phyloP scores from a whole-genome alignment of 1,140 invertebrate species.

The Oedothorax gibbosus region DNA sequence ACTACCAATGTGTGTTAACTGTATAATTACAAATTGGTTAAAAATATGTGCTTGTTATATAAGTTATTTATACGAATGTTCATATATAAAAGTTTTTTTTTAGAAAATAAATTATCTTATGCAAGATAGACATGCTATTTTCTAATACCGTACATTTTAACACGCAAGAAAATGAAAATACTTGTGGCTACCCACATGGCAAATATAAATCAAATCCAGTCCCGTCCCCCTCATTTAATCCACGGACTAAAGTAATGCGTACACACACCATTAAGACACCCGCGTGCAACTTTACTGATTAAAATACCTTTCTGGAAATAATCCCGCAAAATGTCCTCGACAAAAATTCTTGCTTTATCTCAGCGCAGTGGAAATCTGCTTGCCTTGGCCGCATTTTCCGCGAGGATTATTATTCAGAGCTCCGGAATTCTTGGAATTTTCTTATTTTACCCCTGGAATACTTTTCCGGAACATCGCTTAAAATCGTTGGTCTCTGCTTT shows the following conservation, averaged over 20 bases:
- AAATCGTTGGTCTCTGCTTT: slow-evolving; percentile 38
- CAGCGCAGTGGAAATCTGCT: slow-evolving; percentile 37
- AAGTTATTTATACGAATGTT: too few species aligned
- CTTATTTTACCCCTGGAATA: slow-evolving; percentile 47
- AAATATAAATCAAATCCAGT: slow-evolving; percentile 8
- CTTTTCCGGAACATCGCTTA: slow-evolving; percentile 53
- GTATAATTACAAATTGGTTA: too few species aligned
- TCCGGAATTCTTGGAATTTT: slow-evolving; percentile 55
- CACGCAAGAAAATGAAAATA: too few species aligned
- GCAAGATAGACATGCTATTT: too few species aligned
- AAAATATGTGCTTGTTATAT: too few species aligned
- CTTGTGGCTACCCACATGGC: neutral
- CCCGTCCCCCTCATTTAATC: slow-evolving; percentile 29
- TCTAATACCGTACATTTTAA: too few species aligned
- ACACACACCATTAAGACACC: slow-evolving; percentile 55
- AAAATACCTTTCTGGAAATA: slow-evolving; percentile 56
- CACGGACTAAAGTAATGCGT: slow-evolving; percentile 42
- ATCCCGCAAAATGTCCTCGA: slow-evolving; percentile 50
- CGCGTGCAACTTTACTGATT: slow-evolving; percentile 55
- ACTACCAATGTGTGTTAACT: too few species aligned
- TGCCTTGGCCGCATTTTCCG: slow-evolving; percentile 51
- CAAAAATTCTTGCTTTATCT: slow-evolving; percentile 52
- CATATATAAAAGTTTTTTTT: too few species aligned
- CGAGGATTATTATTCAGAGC: slow-evolving; percentile 52
- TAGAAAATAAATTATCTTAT: too few species aligned